A percentile compares a stretch with the other conserved stretches of the same genome.
These are phyloP conservation scores for Drosophila monieri DNA, from an alignment of 2,888 invertebrate genomes.

Conservation along the genomic window DNA sequence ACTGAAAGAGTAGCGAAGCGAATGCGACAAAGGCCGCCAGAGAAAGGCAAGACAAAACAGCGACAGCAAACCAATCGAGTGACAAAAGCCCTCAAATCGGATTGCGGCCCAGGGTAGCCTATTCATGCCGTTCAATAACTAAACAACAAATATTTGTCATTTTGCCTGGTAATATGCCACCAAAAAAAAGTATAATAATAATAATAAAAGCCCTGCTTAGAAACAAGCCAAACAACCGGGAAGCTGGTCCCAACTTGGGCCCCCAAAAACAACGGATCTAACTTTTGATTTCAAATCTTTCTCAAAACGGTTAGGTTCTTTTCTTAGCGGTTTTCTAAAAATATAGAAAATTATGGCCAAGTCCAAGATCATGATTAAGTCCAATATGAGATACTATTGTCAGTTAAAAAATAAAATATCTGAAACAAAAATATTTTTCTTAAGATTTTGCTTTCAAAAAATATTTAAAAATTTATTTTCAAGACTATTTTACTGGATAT, in stretches of 20 bases:
- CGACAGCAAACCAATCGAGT: conserved; percentile 61
- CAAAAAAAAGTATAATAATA: conserved; percentile 12
- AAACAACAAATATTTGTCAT: conserved; percentile 73
- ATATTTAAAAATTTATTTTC: background rate
- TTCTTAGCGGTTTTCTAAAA: conserved; percentile 53
- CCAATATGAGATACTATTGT: background rate
- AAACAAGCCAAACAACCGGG: conserved; percentile 20
- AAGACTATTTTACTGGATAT: background rate
- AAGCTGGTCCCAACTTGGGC: conserved; percentile 2
- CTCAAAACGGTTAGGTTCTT: conserved; percentile 45
- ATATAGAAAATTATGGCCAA: conserved; percentile 8
- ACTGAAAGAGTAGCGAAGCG: conserved; percentile 73
- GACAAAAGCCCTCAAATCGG: conserved; percentile 78
- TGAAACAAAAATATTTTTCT: too few relatives aligned
- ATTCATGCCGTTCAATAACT: conserved; percentile 69
- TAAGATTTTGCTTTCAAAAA: too few relatives aligned
- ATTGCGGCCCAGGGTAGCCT: conserved; percentile 65
- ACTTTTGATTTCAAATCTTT: conserved; percentile 67
- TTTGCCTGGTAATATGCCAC: conserved; percentile 61
- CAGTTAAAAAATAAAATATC: too few relatives aligned
- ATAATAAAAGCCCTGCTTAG: conserved; percentile 19
- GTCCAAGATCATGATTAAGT: background rate
- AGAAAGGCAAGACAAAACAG: conserved; percentile 66
- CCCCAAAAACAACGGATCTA: conserved; percentile 41
- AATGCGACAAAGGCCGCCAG: conserved; percentile 65